Evolutionary conservation across 2,113 vertebrate genomes (phyloP).

Genomic region (Bufo bufo): DNA sequence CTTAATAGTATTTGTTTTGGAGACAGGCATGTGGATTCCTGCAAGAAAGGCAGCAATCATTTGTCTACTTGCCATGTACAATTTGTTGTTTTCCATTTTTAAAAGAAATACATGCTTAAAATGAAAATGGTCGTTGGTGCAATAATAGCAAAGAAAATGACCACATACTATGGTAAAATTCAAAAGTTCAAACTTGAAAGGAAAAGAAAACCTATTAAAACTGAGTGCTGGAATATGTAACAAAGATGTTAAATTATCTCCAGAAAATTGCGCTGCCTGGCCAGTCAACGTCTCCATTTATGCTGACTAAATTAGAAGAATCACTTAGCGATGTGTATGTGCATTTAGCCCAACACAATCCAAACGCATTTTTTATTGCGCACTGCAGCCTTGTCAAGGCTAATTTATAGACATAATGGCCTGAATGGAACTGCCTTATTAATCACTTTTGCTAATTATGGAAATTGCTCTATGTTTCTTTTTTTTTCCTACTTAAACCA

Average conservation of each 20-base stretch:
- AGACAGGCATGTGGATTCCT: too few relatives aligned
- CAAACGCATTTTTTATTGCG: slow-evolving; percentile 44
- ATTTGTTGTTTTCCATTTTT: neutral
- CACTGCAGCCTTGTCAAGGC: slow-evolving; percentile 57
- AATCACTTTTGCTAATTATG: slow-evolving; percentile 59
- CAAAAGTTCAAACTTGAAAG: neutral
- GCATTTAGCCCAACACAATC: slow-evolving; percentile 51
- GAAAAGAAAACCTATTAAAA: neutral
- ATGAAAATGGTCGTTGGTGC: neutral
- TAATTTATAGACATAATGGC: slow-evolving; percentile 59
- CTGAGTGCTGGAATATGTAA: slow-evolving; percentile 16
- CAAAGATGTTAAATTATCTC: slow-evolving; percentile 49
- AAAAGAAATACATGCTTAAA: neutral
- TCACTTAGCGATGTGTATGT: slow-evolving; percentile 51
- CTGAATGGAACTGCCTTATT: slow-evolving; percentile 56
- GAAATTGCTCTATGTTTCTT: slow-evolving; percentile 47
- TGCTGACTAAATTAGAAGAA: slow-evolving; percentile 43
- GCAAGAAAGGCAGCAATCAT: too few relatives aligned
- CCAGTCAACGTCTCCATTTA: slow-evolving; percentile 40
- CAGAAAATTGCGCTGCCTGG: slow-evolving; percentile 23
- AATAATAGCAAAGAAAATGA: neutral
- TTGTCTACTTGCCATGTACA: neutral
- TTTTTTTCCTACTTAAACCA: slow-evolving; percentile 45
- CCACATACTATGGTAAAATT: neutral
- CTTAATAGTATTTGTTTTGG: too few relatives aligned